Conservation (phyloP, 2,113 vertebrate genomes). For the Origma solitaria region DNA sequence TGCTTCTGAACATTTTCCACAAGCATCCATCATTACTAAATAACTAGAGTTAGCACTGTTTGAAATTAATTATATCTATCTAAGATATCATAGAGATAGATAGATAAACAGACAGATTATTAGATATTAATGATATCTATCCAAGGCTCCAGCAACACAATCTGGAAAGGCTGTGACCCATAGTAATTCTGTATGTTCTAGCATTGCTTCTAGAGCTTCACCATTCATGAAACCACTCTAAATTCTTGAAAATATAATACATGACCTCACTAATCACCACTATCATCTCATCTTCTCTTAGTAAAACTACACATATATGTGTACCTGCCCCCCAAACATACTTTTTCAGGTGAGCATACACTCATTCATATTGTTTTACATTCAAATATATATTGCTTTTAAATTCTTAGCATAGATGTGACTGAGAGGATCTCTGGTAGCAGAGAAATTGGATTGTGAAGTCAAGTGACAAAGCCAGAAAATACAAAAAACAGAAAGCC, state of each 20-base stretch:
- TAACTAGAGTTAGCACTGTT: background rate
- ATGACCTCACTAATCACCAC: background rate
- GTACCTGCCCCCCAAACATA: accelerated
- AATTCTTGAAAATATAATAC: conserved; percentile 37
- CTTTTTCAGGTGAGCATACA: background rate
- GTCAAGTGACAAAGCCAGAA: conserved; percentile 69
- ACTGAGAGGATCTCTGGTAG: conserved; percentile 52
- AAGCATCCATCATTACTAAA: background rate
- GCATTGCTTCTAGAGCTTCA: background rate
- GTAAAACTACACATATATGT: background rate
- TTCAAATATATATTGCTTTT: conserved; percentile 74
- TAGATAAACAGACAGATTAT: no score
- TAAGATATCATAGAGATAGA: no score
- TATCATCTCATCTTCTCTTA: background rate
- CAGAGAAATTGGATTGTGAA: conserved; percentile 74
- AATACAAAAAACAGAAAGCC: conserved; percentile 62
- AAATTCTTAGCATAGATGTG: conserved; percentile 68
- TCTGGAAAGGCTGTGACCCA: background rate
- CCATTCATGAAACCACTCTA: conserved; percentile 8
- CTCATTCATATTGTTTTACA: conserved; percentile 49
- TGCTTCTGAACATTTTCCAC: background rate
- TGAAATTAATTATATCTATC: background rate
- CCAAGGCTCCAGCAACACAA: background rate
- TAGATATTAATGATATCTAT: no score
- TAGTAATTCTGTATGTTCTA: background rate